phyloP scores from a whole-genome alignment of 2,797 vertebrate species.

The Petrocephalus sullivani region DNA sequence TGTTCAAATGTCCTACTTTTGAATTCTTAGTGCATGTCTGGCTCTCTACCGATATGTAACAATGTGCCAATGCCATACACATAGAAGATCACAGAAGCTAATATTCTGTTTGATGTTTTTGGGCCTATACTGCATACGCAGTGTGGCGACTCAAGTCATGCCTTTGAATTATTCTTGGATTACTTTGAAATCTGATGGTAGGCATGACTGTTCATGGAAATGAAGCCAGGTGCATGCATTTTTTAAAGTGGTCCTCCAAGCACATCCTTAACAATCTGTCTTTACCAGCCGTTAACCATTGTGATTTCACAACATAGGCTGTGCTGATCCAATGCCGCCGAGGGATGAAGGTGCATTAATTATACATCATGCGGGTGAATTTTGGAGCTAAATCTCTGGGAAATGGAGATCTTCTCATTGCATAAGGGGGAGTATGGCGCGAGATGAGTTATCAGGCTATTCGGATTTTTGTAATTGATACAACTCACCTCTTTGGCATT shows the following conservation, averaged over 20 bases:
- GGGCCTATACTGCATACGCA: neutral
- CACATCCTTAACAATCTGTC: neutral
- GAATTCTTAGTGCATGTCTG: neutral
- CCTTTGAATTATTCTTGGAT: neutral
- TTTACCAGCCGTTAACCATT: neutral
- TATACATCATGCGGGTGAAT: slow-evolving; percentile 3
- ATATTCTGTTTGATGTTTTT: slow-evolving; percentile 13
- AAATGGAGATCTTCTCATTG: neutral
- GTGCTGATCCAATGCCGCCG: neutral
- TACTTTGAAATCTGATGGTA: neutral
- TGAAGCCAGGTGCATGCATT: neutral
- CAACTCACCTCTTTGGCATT: neutral
- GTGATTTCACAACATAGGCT: neutral
- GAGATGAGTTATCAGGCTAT: slow-evolving; percentile 3
- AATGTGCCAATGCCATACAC: neutral
- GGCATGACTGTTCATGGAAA: neutral
- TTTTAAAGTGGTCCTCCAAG: neutral
- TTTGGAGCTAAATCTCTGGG: slow-evolving; percentile 14
- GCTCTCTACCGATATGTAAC: neutral
- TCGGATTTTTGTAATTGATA: neutral
- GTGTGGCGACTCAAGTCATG: neutral
- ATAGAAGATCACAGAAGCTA: neutral
- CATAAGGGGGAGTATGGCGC: neutral
- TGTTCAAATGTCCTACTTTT: neutral
- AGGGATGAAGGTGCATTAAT: slow-evolving; percentile 11